Base-by-base conservation (phyloP, 1,140 invertebrate genomes). In the Phthorimaea operculella region DNA sequence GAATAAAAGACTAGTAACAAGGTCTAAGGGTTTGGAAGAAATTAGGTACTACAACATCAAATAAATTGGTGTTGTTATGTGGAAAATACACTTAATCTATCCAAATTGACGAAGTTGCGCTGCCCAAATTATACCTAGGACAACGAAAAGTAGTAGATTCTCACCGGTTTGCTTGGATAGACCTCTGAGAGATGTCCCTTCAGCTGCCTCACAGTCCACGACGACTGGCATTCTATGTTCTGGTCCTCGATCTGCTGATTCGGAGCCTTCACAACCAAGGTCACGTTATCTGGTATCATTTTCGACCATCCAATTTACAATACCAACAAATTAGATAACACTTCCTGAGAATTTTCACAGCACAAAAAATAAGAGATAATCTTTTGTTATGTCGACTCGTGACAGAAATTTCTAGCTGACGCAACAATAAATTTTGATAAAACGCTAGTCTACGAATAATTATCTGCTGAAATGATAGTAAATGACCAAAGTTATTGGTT, bases 91-190 rank as follows among this genome's bases (percentile, higher is more conserved):
- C 21, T 4, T 28, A 28, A 28, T 28, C 21, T 28, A 28, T 2
- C 21, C 6, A 28, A 28, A 4, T 28, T 28, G 21, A n/a, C n/a
- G n/a, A n/a, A n/a, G n/a, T 28, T 6, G 21, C 21, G 21, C 21
- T 28, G 21, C 6, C 6, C 6, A 6, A 28, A 28, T 28, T 6
- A 28, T 6, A 28, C 6, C 21, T 28, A 4, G 21, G 21, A 28
- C 21, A 28, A 6, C 21, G 2, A 39, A 39, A 39, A 39, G 1
- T 39, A 39, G 36, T 39, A 39, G 57, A 64, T 63, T 56, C 91
- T 90, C 88, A 97, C 95, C 71, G 95, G 95, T 90, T 95, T 95
- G 72, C 89, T 94, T 12, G 95, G 95, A 87, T 96, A 96, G 54
- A 94, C 91, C 79, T 92, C 88, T 4, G 92, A 90, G 16, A 97